Percentiles rank a stretch among this genome's conserved stretches.
These are phyloP conservation scores for Automeris io DNA, from an alignment of 2,888 invertebrate species.

Conservation along the genomic window DNA sequence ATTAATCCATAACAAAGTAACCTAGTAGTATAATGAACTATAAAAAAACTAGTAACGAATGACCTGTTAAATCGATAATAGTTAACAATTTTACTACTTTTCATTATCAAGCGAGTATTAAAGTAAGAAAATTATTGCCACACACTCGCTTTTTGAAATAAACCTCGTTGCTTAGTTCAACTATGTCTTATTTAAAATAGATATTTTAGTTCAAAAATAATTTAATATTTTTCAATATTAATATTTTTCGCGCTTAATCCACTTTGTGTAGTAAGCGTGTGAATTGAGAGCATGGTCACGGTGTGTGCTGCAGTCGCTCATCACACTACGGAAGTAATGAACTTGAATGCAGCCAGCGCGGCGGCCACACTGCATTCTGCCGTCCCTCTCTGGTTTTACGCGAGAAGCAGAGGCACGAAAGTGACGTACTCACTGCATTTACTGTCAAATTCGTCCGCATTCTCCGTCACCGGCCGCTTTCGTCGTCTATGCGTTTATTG, in stretches of 20 bases:
- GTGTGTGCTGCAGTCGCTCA: slow-evolving; percentile 51
- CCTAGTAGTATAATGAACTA: too few species aligned
- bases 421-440: slow-evolving; percentile 71
- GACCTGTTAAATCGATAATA: too few species aligned
- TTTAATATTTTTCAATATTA: background rate
- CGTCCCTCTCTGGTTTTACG: slow-evolving; percentile 57
- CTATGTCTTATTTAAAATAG: too few species aligned
- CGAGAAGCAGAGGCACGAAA: slow-evolving; percentile 57
- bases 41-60: too few species aligned
- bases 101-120: too few species aligned
- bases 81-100: too few species aligned
- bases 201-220: too few species aligned
- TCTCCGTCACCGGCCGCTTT: slow-evolving; percentile 75
- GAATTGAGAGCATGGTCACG: slow-evolving; percentile 62
- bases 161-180: too few species aligned
- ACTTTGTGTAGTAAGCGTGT: slow-evolving; percentile 23
- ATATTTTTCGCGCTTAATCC: slow-evolving; percentile 21
- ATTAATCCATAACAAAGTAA: too few species aligned
- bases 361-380: slow-evolving; percentile 53
- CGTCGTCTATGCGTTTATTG: slow-evolving; percentile 76
- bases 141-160: too few species aligned
- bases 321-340: slow-evolving; percentile 75
- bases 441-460: slow-evolving; percentile 74
- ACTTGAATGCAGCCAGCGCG: slow-evolving; percentile 72
- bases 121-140: too few species aligned